phyloP scores from a whole-genome alignment of 2,888 invertebrate species.

The Allacma fusca region DNA sequence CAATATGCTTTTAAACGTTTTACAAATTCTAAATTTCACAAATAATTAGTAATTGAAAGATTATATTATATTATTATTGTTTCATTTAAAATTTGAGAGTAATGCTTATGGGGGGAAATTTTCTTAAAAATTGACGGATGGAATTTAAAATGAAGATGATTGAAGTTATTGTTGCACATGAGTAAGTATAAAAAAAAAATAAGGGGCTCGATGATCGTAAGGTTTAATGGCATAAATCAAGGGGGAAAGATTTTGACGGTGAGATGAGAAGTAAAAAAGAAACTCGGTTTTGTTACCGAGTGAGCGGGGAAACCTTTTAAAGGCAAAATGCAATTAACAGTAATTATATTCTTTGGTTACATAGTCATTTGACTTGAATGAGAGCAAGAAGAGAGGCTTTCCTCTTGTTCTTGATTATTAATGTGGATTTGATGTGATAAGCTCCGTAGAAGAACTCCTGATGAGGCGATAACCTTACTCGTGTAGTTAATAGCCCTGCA shows the following conservation, averaged over 20 bases:
- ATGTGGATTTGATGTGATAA: slow-evolving; percentile 42
- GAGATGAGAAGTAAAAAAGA: slow-evolving; percentile 21
- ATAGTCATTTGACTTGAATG: slow-evolving; percentile 35
- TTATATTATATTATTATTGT: too few relatives aligned
- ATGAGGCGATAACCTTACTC: slow-evolving; percentile 28
- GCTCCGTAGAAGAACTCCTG: slow-evolving; percentile 3
- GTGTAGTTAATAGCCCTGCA: not conserved
- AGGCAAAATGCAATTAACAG: slow-evolving; percentile 42
- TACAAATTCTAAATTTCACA: too few relatives aligned
- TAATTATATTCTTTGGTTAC: slow-evolving; percentile 40
- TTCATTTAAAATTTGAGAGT: too few relatives aligned
- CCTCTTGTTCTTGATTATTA: slow-evolving; percentile 40
- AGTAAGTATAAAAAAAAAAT: too few relatives aligned
- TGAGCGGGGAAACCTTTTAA: slow-evolving; percentile 38
- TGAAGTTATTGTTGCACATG: too few relatives aligned
- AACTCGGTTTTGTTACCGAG: slow-evolving; percentile 27
- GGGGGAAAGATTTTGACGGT: not conserved
- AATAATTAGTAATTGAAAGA: too few relatives aligned
- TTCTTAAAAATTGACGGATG: too few relatives aligned
- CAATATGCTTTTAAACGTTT: too few relatives aligned
- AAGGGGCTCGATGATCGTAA: too few relatives aligned
- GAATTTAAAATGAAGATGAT: too few relatives aligned
- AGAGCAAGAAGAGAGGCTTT: not conserved
- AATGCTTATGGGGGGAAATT: too few relatives aligned
- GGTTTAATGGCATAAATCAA: too few relatives aligned